phyloP scores from a whole-genome alignment of 2,113 vertebrate genomes.

The Odontophorus gujanensis region DNA sequence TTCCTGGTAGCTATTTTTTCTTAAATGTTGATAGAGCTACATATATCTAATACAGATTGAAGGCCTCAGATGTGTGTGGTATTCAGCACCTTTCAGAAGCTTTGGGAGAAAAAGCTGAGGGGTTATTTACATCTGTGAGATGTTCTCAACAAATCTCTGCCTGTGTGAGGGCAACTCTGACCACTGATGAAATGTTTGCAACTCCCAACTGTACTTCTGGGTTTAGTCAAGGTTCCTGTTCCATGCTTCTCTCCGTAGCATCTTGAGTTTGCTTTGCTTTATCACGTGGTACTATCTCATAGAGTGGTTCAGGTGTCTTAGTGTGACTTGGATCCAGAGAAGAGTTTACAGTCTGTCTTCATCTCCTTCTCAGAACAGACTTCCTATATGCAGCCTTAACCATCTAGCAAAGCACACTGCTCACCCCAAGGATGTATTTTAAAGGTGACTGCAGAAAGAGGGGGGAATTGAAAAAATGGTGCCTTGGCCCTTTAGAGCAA shows the following conservation, averaged over 20 bases:
- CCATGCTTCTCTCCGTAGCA: neutral
- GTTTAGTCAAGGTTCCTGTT: neutral
- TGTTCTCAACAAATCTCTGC: neutral
- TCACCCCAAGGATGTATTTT: neutral
- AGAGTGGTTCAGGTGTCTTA: neutral
- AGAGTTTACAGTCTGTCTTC: neutral
- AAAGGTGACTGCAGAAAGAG: neutral
- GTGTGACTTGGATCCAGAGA: neutral
- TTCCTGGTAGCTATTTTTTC: slow-evolving; percentile 7
- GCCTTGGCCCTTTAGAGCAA: slow-evolving; percentile 6
- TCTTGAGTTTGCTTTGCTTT: neutral
- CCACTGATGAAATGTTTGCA: accelerated
- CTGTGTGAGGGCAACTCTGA: neutral
- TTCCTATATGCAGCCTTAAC: neutral
- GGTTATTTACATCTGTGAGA: accelerated
- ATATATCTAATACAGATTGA: neutral
- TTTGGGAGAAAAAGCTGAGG: neutral
- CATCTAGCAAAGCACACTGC: neutral
- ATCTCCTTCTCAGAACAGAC: neutral
- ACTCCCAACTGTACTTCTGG: neutral
- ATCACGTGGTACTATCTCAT: accelerated
- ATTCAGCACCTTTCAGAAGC: neutral
- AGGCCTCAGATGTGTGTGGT: neutral
- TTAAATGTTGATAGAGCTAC: neutral
- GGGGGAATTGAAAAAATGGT: neutral